Evolutionary conservation across 2,888 invertebrate species (phyloP).

Genomic region (Seladonia tumulorum): DNA sequence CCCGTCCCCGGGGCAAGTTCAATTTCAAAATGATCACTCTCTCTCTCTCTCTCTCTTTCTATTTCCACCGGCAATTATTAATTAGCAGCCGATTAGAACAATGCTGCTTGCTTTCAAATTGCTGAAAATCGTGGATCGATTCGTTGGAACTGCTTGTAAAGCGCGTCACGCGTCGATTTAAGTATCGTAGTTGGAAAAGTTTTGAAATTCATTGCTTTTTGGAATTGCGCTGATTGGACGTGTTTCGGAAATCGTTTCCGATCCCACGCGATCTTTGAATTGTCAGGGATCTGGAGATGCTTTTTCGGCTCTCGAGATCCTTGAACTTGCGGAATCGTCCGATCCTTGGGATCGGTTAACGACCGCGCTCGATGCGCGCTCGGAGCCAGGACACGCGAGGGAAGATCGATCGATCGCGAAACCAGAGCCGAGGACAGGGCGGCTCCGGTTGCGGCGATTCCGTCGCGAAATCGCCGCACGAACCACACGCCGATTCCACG

Average conservation of each 20-base stretch:
- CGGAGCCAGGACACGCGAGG: conserved; percentile 43
- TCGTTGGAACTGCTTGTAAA: no score
- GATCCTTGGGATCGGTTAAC: conserved; percentile 32
- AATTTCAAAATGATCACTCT: conserved; percentile 9
- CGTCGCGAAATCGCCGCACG: conserved; percentile 58
- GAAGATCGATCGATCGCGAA: conserved; percentile 45
- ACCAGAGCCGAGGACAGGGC: not conserved
- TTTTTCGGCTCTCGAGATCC: not conserved
- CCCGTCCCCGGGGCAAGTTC: conserved; percentile 48
- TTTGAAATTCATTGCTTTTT: no score
- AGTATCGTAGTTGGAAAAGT: no score
- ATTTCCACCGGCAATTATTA: conserved; percentile 6
- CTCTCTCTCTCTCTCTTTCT: not conserved
- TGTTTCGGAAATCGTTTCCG: no score
- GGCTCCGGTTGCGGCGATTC: not conserved
- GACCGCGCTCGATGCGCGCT: not conserved
- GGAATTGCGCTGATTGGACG: no score
- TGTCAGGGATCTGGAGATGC: fast-evolving
- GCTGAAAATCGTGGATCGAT: no score
- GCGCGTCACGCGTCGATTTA: no score
- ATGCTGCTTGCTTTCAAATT: not conserved
- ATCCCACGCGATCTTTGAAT: not conserved
- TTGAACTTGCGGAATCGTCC: not conserved
- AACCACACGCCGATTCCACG: conserved; percentile 55
- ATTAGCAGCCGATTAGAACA: not conserved